Conservation (phyloP, 2,113 vertebrate genomes). For the Pithys albifrons region DNA sequence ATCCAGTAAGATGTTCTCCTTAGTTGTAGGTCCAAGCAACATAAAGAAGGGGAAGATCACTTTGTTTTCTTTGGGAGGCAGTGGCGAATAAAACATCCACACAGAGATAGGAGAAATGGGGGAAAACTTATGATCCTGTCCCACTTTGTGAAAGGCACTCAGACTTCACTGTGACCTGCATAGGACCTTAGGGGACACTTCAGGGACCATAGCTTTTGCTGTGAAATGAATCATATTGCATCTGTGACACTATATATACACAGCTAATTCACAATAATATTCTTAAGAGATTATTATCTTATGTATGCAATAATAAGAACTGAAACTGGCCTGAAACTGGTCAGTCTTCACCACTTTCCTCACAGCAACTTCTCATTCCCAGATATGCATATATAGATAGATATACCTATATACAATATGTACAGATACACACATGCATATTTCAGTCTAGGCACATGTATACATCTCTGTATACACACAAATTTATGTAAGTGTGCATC, state of each 20-base stretch:
- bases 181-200: not conserved
- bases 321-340: not conserved
- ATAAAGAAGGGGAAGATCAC: not conserved
- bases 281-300: not conserved
- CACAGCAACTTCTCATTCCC: not conserved
- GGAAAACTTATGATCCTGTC: not conserved
- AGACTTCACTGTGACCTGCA: not conserved
- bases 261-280: not conserved
- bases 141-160: not conserved
- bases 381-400: not conserved
- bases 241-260: not conserved
- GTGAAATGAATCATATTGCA: fast-evolving
- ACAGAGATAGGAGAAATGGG: not conserved
- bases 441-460: not conserved
- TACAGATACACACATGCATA: fast-evolving
- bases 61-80: not conserved
- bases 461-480: not conserved
- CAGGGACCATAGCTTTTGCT: not conserved
- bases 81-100: not conserved
- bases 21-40: not conserved
- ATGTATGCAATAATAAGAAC: not conserved
- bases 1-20: fast-evolving
- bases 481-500: not conserved
- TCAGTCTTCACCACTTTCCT: not conserved
- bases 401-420: not conserved